Evolutionary conservation across 30 jellyfish, hydroid and myxozoan species (phyloP).

Genomic region (Hydractinia echinata): DNA sequence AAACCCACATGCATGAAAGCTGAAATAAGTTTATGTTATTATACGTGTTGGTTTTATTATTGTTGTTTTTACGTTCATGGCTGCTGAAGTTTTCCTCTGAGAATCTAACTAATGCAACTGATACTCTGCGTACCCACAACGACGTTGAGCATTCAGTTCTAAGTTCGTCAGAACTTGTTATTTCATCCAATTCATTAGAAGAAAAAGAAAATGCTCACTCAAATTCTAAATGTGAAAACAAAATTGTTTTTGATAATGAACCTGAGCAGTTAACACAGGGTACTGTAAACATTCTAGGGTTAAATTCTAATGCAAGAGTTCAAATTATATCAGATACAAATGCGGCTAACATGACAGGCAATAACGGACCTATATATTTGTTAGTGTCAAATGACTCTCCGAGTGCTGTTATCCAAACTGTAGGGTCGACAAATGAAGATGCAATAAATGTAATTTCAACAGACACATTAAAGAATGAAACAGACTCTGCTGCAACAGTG

Average conservation of each 20-base stretch:
- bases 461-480: neutral
- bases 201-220: neutral
- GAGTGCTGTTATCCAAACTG: slow-evolving; percentile 1
- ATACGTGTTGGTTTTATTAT: neutral
- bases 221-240: neutral
- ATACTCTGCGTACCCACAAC: neutral
- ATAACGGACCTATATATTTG: neutral
- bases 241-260: neutral
- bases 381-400: slow-evolving; percentile 16
- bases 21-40: neutral
- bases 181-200: neutral
- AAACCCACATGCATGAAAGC: neutral
- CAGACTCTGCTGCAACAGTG: slow-evolving; percentile 21
- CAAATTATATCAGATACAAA: neutral
- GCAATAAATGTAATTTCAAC: slow-evolving; percentile 2
- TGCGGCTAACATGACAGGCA: neutral
- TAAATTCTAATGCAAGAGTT: neutral
- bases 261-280: neutral
- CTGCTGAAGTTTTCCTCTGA: neutral
- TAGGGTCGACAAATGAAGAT: neutral
- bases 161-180: neutral
- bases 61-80: neutral
- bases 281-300: neutral
- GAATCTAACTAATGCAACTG: neutral
- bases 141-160: neutral